Base-by-base conservation (phyloP, 2,888 invertebrate species). In the Sceliomorpha sp. region DNA sequence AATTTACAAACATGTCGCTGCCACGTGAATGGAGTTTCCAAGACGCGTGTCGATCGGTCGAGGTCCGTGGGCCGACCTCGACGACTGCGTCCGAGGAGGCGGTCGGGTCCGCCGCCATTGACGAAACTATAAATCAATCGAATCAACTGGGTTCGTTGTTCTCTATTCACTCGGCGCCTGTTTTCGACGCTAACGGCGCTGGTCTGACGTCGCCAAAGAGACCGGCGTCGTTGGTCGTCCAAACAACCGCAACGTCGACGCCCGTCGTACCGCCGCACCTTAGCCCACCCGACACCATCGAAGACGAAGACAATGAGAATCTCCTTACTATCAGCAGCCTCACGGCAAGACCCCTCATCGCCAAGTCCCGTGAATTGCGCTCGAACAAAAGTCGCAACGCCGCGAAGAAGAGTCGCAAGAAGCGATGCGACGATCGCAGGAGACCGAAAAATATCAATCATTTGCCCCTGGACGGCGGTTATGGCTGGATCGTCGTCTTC, bases 401-500 rank as follows among this genome's bases (percentile, higher is more conserved):
- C 8, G 37, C 4, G 8, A 78, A 64, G 29, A 76, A 74, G 10
- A 67, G 59, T 5, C 78, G 70, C 40, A 75, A 73, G 29, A 68
- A 62, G 40, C 76, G 55, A 13, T 72, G 20, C 2, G 64, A 20
- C 20, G 78, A 74, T n/a, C 27, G 45, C 2, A 78, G 64, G 44
- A 74, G 71, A 50, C 70, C 74, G 6, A 80, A 73, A 14, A 81
- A 84, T 60, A 73, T 74, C 1, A 83, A 77, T 4, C 79, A 80
- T 24, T 73, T 90, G 56, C 91, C 93, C 0, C 91, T 93, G 0
- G 94, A 94, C 78, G 94, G 94, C 0, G 94, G 94, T 0, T 94
- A 94, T 84, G 94, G 94, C 14, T 94, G 94, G 94, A 91, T 94
- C 79, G 92, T 94, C 17, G 93, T 94, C 1, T 91, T 92, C 72